Base-by-base conservation (phyloP, 2,113 vertebrate species). In the Hassar affinis region DNA sequence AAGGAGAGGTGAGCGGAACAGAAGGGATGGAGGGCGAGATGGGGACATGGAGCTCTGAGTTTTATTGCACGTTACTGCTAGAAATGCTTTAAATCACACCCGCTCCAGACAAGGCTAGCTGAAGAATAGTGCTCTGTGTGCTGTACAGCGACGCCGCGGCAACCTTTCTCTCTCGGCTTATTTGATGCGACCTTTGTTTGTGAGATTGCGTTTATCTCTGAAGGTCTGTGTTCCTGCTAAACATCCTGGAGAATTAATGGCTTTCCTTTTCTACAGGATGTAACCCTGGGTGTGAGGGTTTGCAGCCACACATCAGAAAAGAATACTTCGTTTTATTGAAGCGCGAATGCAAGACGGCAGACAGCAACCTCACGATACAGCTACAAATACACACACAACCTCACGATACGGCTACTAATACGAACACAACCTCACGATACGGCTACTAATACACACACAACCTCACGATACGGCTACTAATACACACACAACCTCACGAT, bases 81-180 rank as follows among this genome's bases (percentile, higher is more conserved):
- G 69, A 79, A 49, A 52, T 2, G 54, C 69, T 80, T n/a, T 85
- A 80, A 89, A 89, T 89, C 71, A 88, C 77, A 22, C 71, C 2
- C 75, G 35, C 82, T 54, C 76, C 77, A 51, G 72, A 71, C 85
- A 88, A 89, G 88, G 85, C 89, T 83, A 77, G 15, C 35, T 25
- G 82, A 74, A 83, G 56, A 83, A 83, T 75, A 54, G 79, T 27
- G 86, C 8, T 5, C 18, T 42, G n/a, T 27, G 33, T 25, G 30
- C 42, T 64, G 79, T 69, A 72, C 17, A 18, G 52, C 51, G 22
- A 49, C 38, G 6, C 42, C 14, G 57, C 3, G 17, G 6, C 17
- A 0, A 17, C 15, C 25, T 27, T 17, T 47, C 6, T 1, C 49
- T 49, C 4, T 33, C 11, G n/a, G 54, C 72, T 72, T 84, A 64